Percentiles rank a stretch among this genome's conserved stretches.
Conservation (phyloP, 1,140 invertebrate species). For the Drosophila obscura region DNA sequence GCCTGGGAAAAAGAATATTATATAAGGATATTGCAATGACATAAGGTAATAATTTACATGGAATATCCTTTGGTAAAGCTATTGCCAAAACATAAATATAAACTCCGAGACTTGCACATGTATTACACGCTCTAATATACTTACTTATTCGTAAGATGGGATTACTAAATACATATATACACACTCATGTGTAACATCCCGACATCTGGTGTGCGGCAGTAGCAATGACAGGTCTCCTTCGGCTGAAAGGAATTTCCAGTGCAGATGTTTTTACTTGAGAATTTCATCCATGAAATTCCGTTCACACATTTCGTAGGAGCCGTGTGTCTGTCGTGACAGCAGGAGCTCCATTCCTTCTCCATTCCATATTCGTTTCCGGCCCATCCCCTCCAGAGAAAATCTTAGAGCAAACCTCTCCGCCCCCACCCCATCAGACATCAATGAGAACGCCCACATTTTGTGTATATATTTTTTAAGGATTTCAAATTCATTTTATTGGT, state of each 20-base stretch:
- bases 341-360: background rate
- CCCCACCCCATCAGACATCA: conserved; percentile 1
- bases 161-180: conserved; percentile 6
- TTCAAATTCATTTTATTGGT: conserved; percentile 82
- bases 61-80: too few species aligned
- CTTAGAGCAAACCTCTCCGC: background rate
- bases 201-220: background rate
- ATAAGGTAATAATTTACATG: too few species aligned
- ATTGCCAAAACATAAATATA: too few species aligned
- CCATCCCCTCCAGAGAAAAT: background rate
- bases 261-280: conserved; percentile 28
- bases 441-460: conserved; percentile 49
- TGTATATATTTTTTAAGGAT: conserved; percentile 78
- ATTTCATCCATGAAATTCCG: conserved; percentile 5
- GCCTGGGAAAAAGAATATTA: too few species aligned
- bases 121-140: too few species aligned
- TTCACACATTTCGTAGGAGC: conserved; percentile 7
- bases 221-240: background rate
- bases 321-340: background rate
- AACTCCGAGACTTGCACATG: too few species aligned
- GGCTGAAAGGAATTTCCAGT: conserved; percentile 10
- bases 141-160: too few species aligned
- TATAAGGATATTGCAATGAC: too few species aligned
- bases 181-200: conserved; percentile 1
- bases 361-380: background rate